A percentile compares a stretch with the other conserved stretches of the same genome.
Evolutionary conservation across 2,888 invertebrate species (phyloP).

Genomic region (Chalcosyrphus nemorum): DNA sequence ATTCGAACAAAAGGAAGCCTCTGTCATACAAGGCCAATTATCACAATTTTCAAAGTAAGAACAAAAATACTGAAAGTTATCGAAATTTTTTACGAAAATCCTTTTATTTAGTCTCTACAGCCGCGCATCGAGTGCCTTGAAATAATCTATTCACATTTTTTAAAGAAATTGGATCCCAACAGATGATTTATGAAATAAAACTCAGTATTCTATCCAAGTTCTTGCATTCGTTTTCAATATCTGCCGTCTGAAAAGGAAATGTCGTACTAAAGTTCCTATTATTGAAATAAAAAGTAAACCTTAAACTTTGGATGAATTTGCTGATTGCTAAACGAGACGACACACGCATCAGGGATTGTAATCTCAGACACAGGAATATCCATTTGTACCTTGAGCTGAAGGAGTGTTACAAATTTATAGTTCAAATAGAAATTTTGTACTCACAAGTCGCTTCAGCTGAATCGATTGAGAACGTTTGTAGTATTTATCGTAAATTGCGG

Average conservation of each 20-base stretch:
- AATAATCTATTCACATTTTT: conserved; percentile 77
- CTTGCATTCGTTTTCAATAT: conserved; percentile 44
- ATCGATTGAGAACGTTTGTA: conserved; percentile 75
- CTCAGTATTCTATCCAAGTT: conserved; percentile 18
- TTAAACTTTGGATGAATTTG: conserved; percentile 39
- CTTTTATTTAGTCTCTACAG: conserved; percentile 78
- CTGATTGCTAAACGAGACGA: neutral
- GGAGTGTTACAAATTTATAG: neutral
- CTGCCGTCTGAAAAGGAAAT: conserved; percentile 26
- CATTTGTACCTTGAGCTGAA: conserved; percentile 76
- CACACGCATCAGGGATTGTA: conserved; percentile 74
- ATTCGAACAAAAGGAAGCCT: conserved; percentile 79
- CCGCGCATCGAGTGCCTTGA: conserved; percentile 81
- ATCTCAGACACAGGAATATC: conserved; percentile 74
- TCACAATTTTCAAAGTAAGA: conserved; percentile 81
- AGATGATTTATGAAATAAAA: conserved; percentile 35
- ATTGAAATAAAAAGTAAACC: too few relatives aligned
- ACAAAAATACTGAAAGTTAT: neutral
- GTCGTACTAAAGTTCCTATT: neutral
- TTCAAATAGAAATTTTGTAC: too few relatives aligned
- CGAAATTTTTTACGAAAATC: neutral
- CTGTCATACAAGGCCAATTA: conserved; percentile 78
- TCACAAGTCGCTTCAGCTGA: conserved; percentile 77
- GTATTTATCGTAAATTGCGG: conserved; percentile 75
- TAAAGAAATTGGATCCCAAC: conserved; percentile 41